Evolutionary conservation across 2,113 vertebrate species (phyloP), one percentile per base, ranked within the genome.

Genomic region (Epinephelus cyanopodus): DNA sequence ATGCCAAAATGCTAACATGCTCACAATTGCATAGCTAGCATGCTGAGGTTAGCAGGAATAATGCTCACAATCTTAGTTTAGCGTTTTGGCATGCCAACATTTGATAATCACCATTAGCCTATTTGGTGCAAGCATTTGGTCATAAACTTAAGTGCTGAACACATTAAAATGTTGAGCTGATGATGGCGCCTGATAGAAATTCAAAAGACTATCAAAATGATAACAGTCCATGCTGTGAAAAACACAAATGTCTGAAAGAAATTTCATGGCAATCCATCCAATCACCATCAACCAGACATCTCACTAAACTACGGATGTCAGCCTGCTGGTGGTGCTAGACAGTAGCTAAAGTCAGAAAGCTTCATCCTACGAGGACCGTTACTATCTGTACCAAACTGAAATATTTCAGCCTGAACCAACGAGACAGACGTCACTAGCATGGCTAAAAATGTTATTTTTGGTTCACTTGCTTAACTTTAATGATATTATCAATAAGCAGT

Each of bases 401-500:
- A 72, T 37, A 77, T 27, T 71, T 71, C 29, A 65, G 19, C 53
- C 53, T 37, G 29, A 4, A 53, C 29, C 29, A 65, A 64, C 53
- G 10, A 6, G 23, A 12, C 42, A 6, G 50, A 27, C 1, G 10
- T 5, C 11, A 15, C n/a, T 71, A 3, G 33, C 33, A 58, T 39
- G 18, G 47, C 29, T 7, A 37, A 15, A 23, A 14, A 7, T 2
- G 39, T 42, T 53, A 27, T 2, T 64, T 69, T 17, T 9, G 39
- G 14, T 50, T 23, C 48, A 25, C 25, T 25, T 9, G 33, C 33
- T 47, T 61, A 10, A 61, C 11, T 25, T 39, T 53, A 21, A 42
- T 11, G 14, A 3, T 67, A 68, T 52, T 52, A 29, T 25, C 1
- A 63, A 50, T 42, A 47, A 18, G 0, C 54, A 54, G 14, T 39